Conservation (phyloP, 1,140 invertebrate genomes). For the Atopsyche davidsoni region DNA sequence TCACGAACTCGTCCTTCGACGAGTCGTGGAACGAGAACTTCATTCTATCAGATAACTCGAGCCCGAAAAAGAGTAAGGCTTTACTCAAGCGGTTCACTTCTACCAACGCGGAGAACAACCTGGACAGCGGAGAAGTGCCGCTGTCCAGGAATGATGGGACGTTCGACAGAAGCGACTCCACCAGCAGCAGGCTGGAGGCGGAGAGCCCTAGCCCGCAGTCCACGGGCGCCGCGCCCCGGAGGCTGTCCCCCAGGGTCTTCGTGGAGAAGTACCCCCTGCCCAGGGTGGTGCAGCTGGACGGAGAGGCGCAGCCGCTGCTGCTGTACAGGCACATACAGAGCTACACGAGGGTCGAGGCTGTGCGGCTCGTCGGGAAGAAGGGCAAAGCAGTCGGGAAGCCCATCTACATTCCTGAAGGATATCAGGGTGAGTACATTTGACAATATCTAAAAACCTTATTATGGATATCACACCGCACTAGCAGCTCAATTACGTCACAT, state of each 20-base stretch:
- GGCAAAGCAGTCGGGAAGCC: constrained; percentile 49
- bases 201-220: constrained; percentile 18
- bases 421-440: constrained; percentile 48
- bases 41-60: constrained; percentile 40
- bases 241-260: constrained; percentile 47
- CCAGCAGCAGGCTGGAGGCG: constrained; percentile 15
- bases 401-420: constrained; percentile 52
- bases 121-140: constrained; percentile 9
- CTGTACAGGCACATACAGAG: constrained; percentile 50
- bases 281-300: constrained; percentile 48
- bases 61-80: constrained; percentile 41
- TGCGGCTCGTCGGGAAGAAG: constrained; percentile 48
- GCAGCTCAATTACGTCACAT: too few species aligned
- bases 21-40: constrained; percentile 48
- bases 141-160: constrained; percentile 9
- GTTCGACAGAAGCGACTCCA: constrained; percentile 27
- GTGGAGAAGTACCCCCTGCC: constrained; percentile 52
- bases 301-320: constrained; percentile 47
- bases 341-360: constrained; percentile 50
- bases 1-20: constrained; percentile 35
- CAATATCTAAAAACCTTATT: too few species aligned
- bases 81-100: constrained; percentile 29
- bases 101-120: constrained; percentile 15
- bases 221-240: constrained; percentile 18
- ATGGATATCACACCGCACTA: too few species aligned